Base-by-base conservation (phyloP, 2,797 vertebrate species). In the Otolemur crassicaudatus region DNA sequence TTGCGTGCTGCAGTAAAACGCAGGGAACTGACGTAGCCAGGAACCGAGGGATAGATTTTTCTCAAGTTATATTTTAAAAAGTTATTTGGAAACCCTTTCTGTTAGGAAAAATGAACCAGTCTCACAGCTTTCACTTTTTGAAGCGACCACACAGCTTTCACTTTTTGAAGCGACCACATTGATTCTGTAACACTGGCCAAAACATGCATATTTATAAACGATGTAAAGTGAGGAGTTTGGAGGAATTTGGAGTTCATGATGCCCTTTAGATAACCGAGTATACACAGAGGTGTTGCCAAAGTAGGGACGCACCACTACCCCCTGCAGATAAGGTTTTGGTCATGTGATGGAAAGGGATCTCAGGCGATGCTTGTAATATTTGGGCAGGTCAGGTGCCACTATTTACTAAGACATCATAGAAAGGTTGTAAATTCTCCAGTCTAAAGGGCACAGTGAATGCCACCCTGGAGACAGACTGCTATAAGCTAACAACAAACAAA, bases 261-360 rank as follows among this genome's bases (percentile, higher is more conserved):
- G 83, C 17, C 14, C n/a, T 88, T 90, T 56, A 43, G 58, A 23
- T 87, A 81, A 65, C 43, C 1, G n/a, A 37, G 34, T 67, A 67
- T 46, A 37, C 56, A 58, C 37, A 12, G 37, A 29, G 2, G 5
- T 72, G 76, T 73, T 90, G 53, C 31, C 56, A 56, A 91, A 87
- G 90, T 77, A 63, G 43, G 46, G 93, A 94, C 34, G 60, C 81
- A n/a, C 22, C 16, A 19, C 65, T n/a, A 7, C 7, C n/a, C 53
- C 58, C 49, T 43, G 70, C 88, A 88, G 63, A 61, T 80, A 34
- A 0, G 67, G 60, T 82, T 87, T 85, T 37, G 49, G 85, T 89
- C 97, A 91, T 81, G 93, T 80, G 97, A 86, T 84, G 67, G 87
- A 87, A 96, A 96, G 70, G 2, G 69, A 82, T 77, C 95, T 89